These are phyloP conservation scores for Pitangus sulphuratus DNA, from an alignment of 2,797 vertebrate genomes.

Conservation along the genomic window DNA sequence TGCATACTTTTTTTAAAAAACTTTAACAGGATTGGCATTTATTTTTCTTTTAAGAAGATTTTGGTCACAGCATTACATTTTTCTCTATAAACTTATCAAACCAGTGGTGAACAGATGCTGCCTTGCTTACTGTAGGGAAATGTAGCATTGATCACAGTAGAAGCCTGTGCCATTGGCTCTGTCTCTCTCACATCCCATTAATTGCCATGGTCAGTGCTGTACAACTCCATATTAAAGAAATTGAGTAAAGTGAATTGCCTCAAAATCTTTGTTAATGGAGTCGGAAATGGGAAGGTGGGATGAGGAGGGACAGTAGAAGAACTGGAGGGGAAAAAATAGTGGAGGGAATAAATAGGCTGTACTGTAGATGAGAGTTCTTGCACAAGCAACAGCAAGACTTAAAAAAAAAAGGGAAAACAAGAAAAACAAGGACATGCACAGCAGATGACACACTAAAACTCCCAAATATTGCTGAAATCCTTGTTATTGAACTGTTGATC, in stretches of 20 bases:
- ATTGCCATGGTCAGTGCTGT: background rate
- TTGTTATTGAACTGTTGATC: background rate
- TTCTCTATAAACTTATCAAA: background rate
- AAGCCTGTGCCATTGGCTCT: background rate
- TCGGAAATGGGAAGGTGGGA: background rate
- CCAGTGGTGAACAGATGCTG: background rate
- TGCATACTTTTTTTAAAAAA: background rate
- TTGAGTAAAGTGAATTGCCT: background rate
- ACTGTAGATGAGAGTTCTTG: background rate
- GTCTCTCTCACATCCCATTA: background rate
- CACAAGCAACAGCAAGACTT: background rate
- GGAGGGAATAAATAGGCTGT: background rate
- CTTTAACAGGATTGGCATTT: background rate
- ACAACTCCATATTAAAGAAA: background rate
- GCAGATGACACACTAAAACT: background rate
- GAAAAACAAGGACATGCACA: rapidly evolving
- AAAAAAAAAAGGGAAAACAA: background rate
- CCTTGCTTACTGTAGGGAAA: background rate
- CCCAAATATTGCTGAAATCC: background rate
- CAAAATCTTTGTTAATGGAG: background rate
- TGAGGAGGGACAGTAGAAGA: background rate
- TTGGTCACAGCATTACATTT: background rate
- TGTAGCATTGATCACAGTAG: background rate
- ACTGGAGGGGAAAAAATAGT: background rate
- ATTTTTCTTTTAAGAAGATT: background rate